Base-by-base conservation (phyloP, 2,797 vertebrate species). In the Taeniopygia guttata region DNA sequence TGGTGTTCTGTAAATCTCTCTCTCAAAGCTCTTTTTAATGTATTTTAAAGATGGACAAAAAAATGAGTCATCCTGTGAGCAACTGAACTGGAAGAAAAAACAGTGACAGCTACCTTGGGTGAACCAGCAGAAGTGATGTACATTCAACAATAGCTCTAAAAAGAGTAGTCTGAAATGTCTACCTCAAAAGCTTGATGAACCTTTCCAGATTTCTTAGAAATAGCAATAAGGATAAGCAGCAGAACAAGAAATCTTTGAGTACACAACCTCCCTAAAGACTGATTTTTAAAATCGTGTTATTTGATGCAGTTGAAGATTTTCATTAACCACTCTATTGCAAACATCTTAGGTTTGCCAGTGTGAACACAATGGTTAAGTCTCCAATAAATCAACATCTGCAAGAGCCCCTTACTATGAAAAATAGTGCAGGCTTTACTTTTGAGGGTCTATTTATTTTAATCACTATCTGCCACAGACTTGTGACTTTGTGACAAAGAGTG, bases 41-140 rank as follows among this genome's bases (percentile, higher is more conserved):
- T 3, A 56, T 73, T 78, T 75, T 73, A 73, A 92, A 90, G 38
- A 84, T 55, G n/a, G n/a, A 11, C 6, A n/a, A 9, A 86, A 84
- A 84, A 89, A 66, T 22, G 30, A 93, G 68, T 85, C 72, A 76
- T 60, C 27, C 64, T 60, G 17, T 48, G 60, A 69, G 59, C 51
- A 87, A 34, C n/a, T 87, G 81, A 94, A 89, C 56, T 87, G 89
- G 87, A 94, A 77, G 56, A 29, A 89, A 92, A 93, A 38, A 7
- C 77, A 87, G 52, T 66, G 86, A 62, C 86, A 93, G 56, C 63
- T 77, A 87, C 87, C 91, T 93, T 85, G 89, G 89, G 76, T 94
- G 74, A 96, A 93, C 79, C 73, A 95, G 84, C 62, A 89, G 32
- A 83, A 59, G 45, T 9, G 43, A 80, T 52, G 32, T 22, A 80